These are phyloP conservation scores for Urosaurus nigricauda DNA, from an alignment of 2,797 vertebrate species.

Conservation along the genomic window DNA sequence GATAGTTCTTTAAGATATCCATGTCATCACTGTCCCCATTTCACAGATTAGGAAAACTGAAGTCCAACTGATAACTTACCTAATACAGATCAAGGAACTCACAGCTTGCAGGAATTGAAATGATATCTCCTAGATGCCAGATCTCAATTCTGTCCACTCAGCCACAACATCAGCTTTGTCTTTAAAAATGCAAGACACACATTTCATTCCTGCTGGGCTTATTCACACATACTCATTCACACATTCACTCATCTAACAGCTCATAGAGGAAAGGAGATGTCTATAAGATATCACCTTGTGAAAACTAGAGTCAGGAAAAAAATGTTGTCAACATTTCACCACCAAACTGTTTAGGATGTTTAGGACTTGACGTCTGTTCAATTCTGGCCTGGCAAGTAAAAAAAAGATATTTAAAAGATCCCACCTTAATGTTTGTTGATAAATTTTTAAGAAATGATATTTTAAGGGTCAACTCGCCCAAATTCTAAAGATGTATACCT, in stretches of 20 bases:
- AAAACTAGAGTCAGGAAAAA: background rate
- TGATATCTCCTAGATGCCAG: no score
- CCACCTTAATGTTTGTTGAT: no score
- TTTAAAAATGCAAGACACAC: background rate
- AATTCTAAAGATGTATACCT: background rate
- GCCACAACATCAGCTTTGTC: background rate
- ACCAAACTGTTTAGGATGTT: background rate
- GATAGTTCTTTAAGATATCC: background rate
- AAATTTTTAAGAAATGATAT: background rate
- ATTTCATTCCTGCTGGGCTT: no score
- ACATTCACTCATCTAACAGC: no score
- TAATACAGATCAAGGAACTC: background rate
- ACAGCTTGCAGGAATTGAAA: background rate
- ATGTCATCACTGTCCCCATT: background rate
- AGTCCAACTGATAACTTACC: background rate
- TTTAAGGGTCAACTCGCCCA: background rate
- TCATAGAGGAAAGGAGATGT: background rate
- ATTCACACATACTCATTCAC: background rate
- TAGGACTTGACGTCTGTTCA: no score
- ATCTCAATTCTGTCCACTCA: background rate
- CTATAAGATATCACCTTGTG: background rate
- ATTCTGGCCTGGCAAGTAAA: background rate
- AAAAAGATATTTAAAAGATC: background rate
- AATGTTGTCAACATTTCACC: background rate
- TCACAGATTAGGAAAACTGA: slow-evolving; percentile 3